phyloP scores from a whole-genome alignment of 2,797 vertebrate species.

The Glyptemys insculpta region DNA sequence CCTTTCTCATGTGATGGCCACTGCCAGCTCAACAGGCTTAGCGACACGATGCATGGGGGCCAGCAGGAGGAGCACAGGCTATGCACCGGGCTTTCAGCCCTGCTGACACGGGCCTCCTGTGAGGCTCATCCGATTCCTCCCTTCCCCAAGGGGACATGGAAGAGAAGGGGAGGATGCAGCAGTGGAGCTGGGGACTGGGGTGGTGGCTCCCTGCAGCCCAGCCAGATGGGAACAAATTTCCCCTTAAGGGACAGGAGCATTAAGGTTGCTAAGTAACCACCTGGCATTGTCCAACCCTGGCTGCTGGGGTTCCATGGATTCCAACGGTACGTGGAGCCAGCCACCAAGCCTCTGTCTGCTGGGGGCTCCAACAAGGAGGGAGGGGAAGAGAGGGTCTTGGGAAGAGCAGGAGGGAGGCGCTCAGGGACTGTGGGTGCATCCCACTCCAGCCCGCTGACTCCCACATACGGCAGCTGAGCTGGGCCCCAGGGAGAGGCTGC shows the following conservation, averaged over 20 bases:
- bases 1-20: too few species aligned
- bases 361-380: not conserved
- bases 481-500: not conserved
- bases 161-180: not conserved
- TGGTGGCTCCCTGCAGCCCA: not conserved
- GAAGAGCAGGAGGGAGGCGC: not conserved
- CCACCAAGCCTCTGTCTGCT: not conserved
- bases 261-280: conserved; percentile 23
- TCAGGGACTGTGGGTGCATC: not conserved
- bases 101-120: not conserved
- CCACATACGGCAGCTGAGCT: not conserved
- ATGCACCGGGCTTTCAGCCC: not conserved
- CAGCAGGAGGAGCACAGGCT: not conserved
- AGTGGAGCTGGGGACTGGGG: not conserved
- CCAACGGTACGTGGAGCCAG: not conserved
- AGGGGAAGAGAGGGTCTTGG: not conserved
- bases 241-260: not conserved
- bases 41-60: accelerated
- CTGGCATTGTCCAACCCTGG: not conserved
- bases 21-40: too few species aligned
- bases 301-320: not conserved
- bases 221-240: not conserved
- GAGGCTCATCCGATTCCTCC: not conserved
- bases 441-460: not conserved
- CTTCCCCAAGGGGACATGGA: not conserved